Base-by-base conservation (phyloP, 1,140 invertebrate species). In the Ostrea denselamellosa region DNA sequence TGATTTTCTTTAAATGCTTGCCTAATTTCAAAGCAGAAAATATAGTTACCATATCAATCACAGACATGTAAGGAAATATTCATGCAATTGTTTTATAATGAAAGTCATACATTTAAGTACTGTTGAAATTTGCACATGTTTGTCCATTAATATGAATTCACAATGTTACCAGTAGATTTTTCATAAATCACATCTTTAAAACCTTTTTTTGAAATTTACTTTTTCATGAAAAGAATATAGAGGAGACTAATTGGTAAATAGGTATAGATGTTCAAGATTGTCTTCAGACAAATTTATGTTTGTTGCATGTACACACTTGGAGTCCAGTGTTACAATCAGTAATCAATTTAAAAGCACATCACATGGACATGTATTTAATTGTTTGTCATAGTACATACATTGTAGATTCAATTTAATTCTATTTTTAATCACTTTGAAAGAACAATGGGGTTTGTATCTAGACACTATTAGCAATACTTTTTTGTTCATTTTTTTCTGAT, bases 391-490 rank as follows among this genome's bases (percentile, higher is more conserved):
- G 14, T 58, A 58, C 56, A 58, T 58, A 58, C 19, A 19, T 19
- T 58, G 3, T 58, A 10, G 12, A 12, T 58, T 58, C 14, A 28
- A 71, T 4, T 71, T 71, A 10, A 71, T 71, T 71, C 0, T 71
- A 9, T 71, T 8, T 71, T 71, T 25, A 71, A 22, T 71, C 68
- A 28, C 10, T 34, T 34, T 71, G 12, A 71, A 71, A 71, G 68
- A 71, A 71, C 25, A 71, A 71, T 28, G 68, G 22, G 68, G 68
- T 71, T 71, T 71, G 68, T 71, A 71, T 71, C 22, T 71, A 34
- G n/a, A 71, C 68, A 71, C 68, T 62, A 0, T 14, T 8, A 56
- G 54, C 54, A 56, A 12, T 56, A 56, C 14, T 56, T 56, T 2
- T 3, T 56, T 56, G n/a, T n/a, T n/a, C n/a, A n/a, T n/a, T 56